A percentile compares a stretch with the other conserved stretches of the same genome.
phyloP scores from a whole-genome alignment of 2,888 invertebrate genomes.

The Hyposoter dolosus region DNA sequence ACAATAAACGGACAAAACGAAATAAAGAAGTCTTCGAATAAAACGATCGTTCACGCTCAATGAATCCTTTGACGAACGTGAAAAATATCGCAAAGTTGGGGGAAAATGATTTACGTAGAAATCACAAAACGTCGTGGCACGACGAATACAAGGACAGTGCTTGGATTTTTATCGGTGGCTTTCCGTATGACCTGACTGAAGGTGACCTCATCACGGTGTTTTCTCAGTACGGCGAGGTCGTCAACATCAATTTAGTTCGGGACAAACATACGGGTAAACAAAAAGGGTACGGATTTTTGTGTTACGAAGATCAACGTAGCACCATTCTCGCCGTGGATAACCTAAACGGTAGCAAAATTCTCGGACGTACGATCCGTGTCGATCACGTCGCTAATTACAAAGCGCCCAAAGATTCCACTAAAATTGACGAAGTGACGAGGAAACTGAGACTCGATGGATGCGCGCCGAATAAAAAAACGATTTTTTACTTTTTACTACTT shows the following conservation, averaged over 20 bases:
- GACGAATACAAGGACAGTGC: constrained; percentile 97
- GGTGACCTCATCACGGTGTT: constrained; percentile 97
- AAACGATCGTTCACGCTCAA: constrained; percentile 42
- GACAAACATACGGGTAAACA: constrained; percentile 98
- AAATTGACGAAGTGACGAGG: constrained; percentile 91
- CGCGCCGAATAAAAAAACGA: constrained; percentile 87
- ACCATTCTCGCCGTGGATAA: constrained; percentile 99
- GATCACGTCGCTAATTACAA: constrained; percentile 98
- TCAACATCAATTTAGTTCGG: constrained; percentile 97
- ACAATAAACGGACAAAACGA: too few species aligned
- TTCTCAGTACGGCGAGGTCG: constrained; percentile 99
- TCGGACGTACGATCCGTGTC: constrained; percentile 94
- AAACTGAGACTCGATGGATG: constrained; percentile 93
- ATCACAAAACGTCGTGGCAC: constrained; percentile 96
- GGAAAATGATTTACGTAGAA: constrained; percentile 93
- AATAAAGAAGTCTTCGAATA: not conserved
- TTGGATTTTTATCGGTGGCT: constrained; percentile 98
- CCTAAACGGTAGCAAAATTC: constrained; percentile 97
- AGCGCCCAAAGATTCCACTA: constrained; percentile 95
- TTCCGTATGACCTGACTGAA: constrained; percentile 97
- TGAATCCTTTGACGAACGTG: constrained; percentile 88
- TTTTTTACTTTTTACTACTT: not conserved
- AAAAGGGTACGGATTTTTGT: constrained; percentile 98
- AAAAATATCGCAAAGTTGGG: constrained; percentile 96
- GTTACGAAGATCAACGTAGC: constrained; percentile 99